Evolutionary conservation across 2,888 invertebrate genomes (phyloP).

Genomic region (Hydroisotoma schaefferi): DNA sequence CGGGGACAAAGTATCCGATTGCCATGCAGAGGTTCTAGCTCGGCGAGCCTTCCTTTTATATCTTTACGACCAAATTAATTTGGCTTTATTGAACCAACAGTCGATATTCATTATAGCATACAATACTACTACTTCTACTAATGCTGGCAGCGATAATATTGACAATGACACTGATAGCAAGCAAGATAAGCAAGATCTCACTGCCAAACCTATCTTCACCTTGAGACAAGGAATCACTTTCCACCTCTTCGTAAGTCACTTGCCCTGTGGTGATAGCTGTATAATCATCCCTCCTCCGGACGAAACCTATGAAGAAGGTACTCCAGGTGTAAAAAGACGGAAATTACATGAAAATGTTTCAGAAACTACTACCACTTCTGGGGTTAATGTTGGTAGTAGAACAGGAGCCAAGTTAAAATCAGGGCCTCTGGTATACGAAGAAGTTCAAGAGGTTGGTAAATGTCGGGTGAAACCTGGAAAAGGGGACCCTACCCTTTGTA

Average conservation of each 20-base stretch:
- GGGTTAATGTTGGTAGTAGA: slow-evolving; percentile 52
- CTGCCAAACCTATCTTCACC: slow-evolving; percentile 52
- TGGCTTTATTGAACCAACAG: neutral
- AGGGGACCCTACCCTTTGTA: slow-evolving; percentile 80
- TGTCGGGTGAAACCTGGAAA: slow-evolving; percentile 85
- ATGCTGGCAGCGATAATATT: neutral
- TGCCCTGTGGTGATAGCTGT: slow-evolving; percentile 91
- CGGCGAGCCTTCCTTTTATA: slow-evolving; percentile 77
- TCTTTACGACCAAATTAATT: slow-evolving; percentile 63
- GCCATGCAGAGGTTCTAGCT: slow-evolving; percentile 86
- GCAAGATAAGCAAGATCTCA: too few relatives aligned
- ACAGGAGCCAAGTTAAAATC: slow-evolving; percentile 72
- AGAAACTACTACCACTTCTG: neutral
- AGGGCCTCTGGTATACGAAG: slow-evolving; percentile 39
- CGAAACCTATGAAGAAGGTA: slow-evolving; percentile 12
- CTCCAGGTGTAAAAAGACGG: slow-evolving; percentile 10
- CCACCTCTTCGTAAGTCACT: slow-evolving; percentile 80
- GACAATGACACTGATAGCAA: too few relatives aligned
- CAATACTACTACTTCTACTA: neutral
- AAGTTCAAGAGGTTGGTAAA: slow-evolving; percentile 66
- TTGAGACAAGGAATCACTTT: slow-evolving; percentile 63
- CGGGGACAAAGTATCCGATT: slow-evolving; percentile 78
- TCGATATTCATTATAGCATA: neutral
- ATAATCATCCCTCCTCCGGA: slow-evolving; percentile 66
- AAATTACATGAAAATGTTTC: slow-evolving; percentile 23